These are phyloP conservation scores for Microctonus aethiopoides DNA, from an alignment of 2,888 invertebrate genomes.

Conservation along the genomic window DNA sequence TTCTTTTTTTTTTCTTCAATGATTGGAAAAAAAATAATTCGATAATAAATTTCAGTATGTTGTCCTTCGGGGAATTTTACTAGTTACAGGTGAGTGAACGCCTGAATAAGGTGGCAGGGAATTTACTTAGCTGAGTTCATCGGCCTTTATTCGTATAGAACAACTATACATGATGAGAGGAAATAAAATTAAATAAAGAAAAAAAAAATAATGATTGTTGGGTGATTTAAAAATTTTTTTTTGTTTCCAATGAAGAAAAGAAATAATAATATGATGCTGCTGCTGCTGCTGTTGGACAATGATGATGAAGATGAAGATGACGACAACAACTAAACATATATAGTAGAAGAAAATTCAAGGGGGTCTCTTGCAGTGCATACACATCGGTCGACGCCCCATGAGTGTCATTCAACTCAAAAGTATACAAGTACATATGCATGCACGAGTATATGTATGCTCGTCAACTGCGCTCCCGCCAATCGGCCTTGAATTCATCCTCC, in stretches of 20 bases:
- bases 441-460: not conserved
- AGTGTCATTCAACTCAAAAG: constrained; percentile 64
- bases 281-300: not conserved
- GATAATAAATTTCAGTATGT: not conserved
- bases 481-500: constrained; percentile 59
- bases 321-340: constrained; percentile 16
- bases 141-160: not conserved
- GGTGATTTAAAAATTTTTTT: not conserved
- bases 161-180: not conserved
- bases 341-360: constrained; percentile 35
- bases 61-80: not conserved
- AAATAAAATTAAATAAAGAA: not conserved
- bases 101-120: not conserved
- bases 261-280: not conserved
- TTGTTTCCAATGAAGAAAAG: not conserved
- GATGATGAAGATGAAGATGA: constrained; percentile 12
- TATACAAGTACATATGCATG: too few relatives aligned
- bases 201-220: not conserved
- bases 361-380: constrained; percentile 47
- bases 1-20: too few relatives aligned
- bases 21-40: not conserved
- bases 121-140: not conserved
- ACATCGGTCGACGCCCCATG: constrained; percentile 64
- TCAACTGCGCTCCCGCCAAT: constrained; percentile 50
- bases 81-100: not conserved